Evolutionary conservation across 2,888 invertebrate species (phyloP).

Genomic region (Amaurobius ferox): DNA sequence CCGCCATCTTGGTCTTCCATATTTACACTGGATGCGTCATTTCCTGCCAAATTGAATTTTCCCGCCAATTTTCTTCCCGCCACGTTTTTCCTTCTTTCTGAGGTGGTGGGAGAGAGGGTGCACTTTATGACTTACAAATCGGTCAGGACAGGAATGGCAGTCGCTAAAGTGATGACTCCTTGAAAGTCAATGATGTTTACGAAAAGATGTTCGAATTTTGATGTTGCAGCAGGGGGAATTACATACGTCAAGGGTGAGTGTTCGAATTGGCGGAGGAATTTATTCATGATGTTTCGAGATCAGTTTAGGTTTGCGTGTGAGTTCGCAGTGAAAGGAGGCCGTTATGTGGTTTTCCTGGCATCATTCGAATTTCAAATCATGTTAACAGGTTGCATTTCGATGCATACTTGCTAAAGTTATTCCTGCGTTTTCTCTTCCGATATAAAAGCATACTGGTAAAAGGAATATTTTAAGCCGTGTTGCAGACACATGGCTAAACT

Average conservation of each 20-base stretch:
- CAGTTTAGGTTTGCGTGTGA: background rate
- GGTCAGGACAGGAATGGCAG: background rate
- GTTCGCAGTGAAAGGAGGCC: too few relatives aligned
- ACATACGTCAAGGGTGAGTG: background rate
- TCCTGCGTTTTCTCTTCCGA: too few relatives aligned
- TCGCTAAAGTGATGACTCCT: constrained; percentile 2
- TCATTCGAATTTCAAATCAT: too few relatives aligned
- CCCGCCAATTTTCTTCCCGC: constrained; percentile 58
- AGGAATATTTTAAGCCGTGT: too few relatives aligned
- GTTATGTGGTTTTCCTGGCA: too few relatives aligned
- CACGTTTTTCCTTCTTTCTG: constrained; percentile 3
- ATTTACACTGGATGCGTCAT: constrained; percentile 65
- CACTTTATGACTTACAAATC: constrained; percentile 59
- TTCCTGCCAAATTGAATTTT: constrained; percentile 63
- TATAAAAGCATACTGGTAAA: too few relatives aligned
- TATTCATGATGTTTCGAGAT: background rate
- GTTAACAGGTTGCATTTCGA: too few relatives aligned
- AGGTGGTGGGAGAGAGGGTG: too few relatives aligned
- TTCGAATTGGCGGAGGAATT: background rate
- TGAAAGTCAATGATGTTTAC: background rate
- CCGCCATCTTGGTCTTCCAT: constrained; percentile 44
- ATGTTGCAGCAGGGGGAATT: background rate
- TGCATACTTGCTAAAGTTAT: too few relatives aligned
- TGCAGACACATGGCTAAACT: too few relatives aligned
- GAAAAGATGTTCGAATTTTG: background rate